Conservation (phyloP, 1,140 invertebrate species). For the Hydropsyche tenuis region DNA sequence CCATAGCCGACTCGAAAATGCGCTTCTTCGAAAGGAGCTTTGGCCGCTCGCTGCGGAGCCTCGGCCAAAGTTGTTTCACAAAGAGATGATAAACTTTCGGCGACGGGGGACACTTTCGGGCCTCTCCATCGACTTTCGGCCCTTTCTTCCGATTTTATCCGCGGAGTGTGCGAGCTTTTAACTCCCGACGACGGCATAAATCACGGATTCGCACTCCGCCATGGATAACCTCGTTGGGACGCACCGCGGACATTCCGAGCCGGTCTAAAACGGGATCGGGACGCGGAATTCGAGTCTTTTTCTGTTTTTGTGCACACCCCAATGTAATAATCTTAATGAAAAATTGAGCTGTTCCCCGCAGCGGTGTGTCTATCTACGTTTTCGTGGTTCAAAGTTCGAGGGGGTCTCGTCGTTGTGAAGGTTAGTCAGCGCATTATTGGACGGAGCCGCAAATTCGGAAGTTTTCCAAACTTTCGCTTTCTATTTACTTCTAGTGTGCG, state of each 20-base stretch:
- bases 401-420: background rate
- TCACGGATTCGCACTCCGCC: slow-evolving; percentile 8
- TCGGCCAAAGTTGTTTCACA: slow-evolving; percentile 6
- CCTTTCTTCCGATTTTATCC: background rate
- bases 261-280: background rate
- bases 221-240: slow-evolving; percentile 25
- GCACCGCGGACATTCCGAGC: background rate
- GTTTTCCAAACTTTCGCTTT: too few relatives aligned
- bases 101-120: background rate
- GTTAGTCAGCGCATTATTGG: slow-evolving; percentile 7
- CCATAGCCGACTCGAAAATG: slow-evolving; percentile 13
- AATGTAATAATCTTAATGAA: background rate
- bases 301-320: background rate
- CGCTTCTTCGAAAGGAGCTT: slow-evolving; percentile 1
- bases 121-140: too few relatives aligned
- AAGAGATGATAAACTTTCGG: slow-evolving; percentile 18
- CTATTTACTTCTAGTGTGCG: too few relatives aligned
- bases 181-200: slow-evolving; percentile 28
- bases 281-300: background rate
- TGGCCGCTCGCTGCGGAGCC: background rate
- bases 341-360: background rate
- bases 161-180: background rate
- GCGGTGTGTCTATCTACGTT: background rate
- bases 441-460: background rate
- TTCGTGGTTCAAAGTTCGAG: too few relatives aligned